Conservation (phyloP, 2,888 invertebrate species). For the Trachelus troglodyta region DNA sequence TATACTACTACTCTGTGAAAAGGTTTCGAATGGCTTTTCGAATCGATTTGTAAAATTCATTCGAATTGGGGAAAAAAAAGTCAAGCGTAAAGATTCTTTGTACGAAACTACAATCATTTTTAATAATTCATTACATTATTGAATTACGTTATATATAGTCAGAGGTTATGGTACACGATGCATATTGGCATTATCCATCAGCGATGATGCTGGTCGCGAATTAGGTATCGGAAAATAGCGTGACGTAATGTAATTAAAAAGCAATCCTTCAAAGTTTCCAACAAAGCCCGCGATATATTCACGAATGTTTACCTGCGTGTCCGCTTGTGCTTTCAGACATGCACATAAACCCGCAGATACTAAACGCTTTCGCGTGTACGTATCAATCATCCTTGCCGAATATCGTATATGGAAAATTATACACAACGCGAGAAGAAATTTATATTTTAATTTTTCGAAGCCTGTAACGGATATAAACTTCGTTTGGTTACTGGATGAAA, state of each 20-base stretch:
- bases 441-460: background rate
- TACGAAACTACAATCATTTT: background rate
- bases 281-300: conserved; percentile 11
- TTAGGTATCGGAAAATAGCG: conserved; percentile 10
- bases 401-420: background rate
- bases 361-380: conserved; percentile 26
- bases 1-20: background rate
- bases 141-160: background rate
- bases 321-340: background rate
- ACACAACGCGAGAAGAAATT: background rate
- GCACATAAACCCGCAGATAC: conserved; percentile 10
- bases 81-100: background rate
- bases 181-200: conserved; percentile 7
- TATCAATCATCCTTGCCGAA: conserved; percentile 20
- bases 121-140: background rate
- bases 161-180: background rate
- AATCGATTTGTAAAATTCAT: background rate
- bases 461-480: background rate
- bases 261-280: conserved; percentile 34
- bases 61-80: background rate
- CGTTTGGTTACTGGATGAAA: background rate
- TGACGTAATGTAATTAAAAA: conserved; percentile 28
- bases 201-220: conserved; percentile 1
- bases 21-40: background rate
- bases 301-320: conserved; percentile 1